These are phyloP conservation scores for Sylvia borin DNA, from an alignment of 2,797 vertebrate genomes.

Conservation along the genomic window DNA sequence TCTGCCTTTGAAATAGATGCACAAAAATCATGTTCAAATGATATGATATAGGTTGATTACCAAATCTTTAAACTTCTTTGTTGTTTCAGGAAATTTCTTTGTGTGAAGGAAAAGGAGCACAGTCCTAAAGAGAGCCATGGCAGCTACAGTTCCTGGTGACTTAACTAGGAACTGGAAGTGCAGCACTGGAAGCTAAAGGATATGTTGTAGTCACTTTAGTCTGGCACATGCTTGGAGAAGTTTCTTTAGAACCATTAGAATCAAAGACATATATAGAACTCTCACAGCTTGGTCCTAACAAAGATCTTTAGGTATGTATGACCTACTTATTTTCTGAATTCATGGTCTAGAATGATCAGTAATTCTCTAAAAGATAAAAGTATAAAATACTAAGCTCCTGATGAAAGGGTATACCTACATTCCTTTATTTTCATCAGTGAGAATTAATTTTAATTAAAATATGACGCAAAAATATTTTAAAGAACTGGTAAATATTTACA, in stretches of 20 bases:
- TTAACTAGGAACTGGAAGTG: background rate
- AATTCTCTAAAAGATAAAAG: background rate
- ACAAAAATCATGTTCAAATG: background rate
- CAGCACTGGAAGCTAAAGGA: background rate
- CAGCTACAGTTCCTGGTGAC: background rate
- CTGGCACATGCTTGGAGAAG: background rate
- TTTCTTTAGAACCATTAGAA: background rate
- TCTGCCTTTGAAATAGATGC: slow-evolving; percentile 30
- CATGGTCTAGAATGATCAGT: background rate
- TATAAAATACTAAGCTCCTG: background rate
- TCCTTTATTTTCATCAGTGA: background rate
- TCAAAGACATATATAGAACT: background rate
- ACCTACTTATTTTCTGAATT: background rate
- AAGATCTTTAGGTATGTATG: background rate
- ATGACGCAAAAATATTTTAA: background rate
- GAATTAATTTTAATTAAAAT: background rate
- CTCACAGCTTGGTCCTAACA: background rate
- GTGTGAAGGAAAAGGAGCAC: background rate
- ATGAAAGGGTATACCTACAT: background rate
- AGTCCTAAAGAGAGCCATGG: background rate
- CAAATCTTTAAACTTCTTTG: background rate
- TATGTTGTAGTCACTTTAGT: background rate
- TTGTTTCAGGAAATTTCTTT: background rate
- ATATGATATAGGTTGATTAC: background rate
- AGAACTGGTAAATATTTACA: background rate